Conservation (phyloP, 2,797 vertebrate species). For the Gastrophryne carolinensis region DNA sequence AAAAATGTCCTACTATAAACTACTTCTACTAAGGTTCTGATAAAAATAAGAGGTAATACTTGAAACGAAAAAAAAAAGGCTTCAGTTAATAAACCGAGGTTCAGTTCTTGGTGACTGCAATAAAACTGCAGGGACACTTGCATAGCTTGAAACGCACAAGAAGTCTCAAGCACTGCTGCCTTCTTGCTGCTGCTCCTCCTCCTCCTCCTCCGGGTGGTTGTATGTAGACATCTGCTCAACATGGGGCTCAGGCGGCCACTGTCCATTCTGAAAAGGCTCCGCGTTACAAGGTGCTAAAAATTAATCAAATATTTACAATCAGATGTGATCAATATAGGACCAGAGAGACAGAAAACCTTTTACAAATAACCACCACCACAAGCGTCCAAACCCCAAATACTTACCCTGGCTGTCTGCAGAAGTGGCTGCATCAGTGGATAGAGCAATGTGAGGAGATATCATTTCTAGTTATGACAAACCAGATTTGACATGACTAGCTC, state of each 20-base stretch:
- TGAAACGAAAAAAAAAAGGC: slow-evolving; percentile 59
- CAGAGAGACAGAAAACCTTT: neutral
- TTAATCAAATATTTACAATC: too few relatives aligned
- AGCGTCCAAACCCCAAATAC: too few relatives aligned
- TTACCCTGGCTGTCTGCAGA: too few relatives aligned
- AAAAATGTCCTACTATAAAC: slow-evolving; percentile 60
- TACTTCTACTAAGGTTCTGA: slow-evolving; percentile 58
- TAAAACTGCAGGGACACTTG: slow-evolving; percentile 69
- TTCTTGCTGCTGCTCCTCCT: slow-evolving; percentile 60
- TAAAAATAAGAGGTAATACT: slow-evolving; percentile 62
- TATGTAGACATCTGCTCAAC: slow-evolving; percentile 80
- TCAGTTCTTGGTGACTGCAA: slow-evolving; percentile 64
- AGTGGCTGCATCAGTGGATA: too few relatives aligned
- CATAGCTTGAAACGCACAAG: slow-evolving; percentile 47
- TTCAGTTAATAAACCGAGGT: slow-evolving; percentile 72
- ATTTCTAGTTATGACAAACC: too few relatives aligned
- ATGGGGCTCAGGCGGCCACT: slow-evolving; percentile 85
- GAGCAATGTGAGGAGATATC: too few relatives aligned
- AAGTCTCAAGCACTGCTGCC: slow-evolving; percentile 54
- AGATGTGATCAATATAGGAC: neutral
- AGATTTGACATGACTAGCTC: too few relatives aligned
- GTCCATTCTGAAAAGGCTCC: slow-evolving; percentile 75
- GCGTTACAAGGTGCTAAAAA: slow-evolving; percentile 62
- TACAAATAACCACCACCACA: too few relatives aligned
- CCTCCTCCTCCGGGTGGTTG: slow-evolving; percentile 57